phyloP scores from a whole-genome alignment of 53 echinoderm and acorn worm species.

The Zoroaster sp. region DNA sequence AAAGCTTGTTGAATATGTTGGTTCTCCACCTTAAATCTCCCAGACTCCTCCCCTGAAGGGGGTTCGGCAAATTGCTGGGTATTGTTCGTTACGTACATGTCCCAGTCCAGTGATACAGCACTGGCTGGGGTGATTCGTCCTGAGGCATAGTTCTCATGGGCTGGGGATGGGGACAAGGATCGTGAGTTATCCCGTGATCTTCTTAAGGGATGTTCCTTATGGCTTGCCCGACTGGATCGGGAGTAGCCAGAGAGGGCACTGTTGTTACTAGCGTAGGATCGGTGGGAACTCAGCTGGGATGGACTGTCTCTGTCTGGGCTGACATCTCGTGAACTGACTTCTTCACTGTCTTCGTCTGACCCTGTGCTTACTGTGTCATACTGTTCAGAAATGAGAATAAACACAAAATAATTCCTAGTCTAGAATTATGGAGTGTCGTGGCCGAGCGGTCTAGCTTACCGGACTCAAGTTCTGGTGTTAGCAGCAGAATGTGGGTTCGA shows the following conservation, averaged over 20 bases:
- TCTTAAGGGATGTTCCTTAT: background rate
- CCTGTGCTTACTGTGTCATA: slow-evolving; percentile 34
- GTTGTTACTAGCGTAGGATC: slow-evolving; percentile 33
- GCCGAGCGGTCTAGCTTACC: too few relatives aligned
- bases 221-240: background rate
- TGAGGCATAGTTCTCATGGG: slow-evolving; percentile 64
- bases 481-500: too few relatives aligned
- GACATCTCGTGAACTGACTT: slow-evolving; percentile 56
- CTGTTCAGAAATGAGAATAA: slow-evolving; percentile 3
- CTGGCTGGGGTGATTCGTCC: slow-evolving; percentile 88
- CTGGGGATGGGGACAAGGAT: slow-evolving; percentile 67
- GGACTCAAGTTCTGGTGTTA: too few relatives aligned
- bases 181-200: slow-evolving; percentile 56
- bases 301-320: slow-evolving; percentile 54
- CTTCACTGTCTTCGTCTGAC: slow-evolving; percentile 49
- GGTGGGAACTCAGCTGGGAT: slow-evolving; percentile 41
- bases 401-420: too few relatives aligned
- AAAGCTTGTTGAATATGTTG: slow-evolving; percentile 71
- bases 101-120: slow-evolving; percentile 88
- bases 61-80: slow-evolving; percentile 31
- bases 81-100: slow-evolving; percentile 66
- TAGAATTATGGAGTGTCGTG: too few relatives aligned
- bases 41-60: slow-evolving; percentile 36
- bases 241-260: slow-evolving; percentile 20
- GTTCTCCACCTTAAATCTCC: slow-evolving; percentile 64